Base-by-base conservation (phyloP, 2,797 vertebrate species). In the Anguilla obscura region DNA sequence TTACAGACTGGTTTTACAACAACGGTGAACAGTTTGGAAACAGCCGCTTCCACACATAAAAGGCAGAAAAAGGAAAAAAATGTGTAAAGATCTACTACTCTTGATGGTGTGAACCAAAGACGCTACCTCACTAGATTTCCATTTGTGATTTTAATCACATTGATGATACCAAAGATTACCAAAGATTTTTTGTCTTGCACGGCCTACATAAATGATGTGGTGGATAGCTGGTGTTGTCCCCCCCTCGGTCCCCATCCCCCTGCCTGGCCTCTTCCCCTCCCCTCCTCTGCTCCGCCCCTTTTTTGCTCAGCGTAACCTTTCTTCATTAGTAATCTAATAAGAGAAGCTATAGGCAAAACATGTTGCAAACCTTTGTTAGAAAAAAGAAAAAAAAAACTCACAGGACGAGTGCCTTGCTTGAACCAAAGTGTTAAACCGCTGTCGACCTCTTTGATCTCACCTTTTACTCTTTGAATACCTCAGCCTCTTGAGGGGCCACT, bases 381-480 rank as follows among this genome's bases (percentile, higher is more conserved):
- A 79, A 40, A 79, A 36, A 12, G 30, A 36, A 79, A 79, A 79
- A 76, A 79, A 40, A 94, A 98, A 98, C 97, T 98, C 97, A 97
- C 97, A 98, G 98, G 98, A 99, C 93, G 98, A 99, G 98, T 99
- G 99, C 99, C 99, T 99, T 99, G 98, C 98, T 99, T 99, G 96
- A 99, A 99, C 99, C 98, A 99, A 99, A 99, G 98, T 98, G 98
- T 99, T 98, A 97, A 98, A 99, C 98, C 98, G 96, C 97, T 97
- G 97, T 98, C 98, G 97, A 99, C 98, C 98, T 99, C 98, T 96
- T 93, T 92, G 93, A 91, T 96, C 94, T 97, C 95, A 97, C 96
- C 97, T 97, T 98, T 96, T 97, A 97, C 97, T 98, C 96, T 98
- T 97, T 97, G 97, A 99, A 98, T 99, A 99, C 98, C 99, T 99